A percentile compares a stretch with the other conserved stretches of the same genome.
Evolutionary conservation across 2,888 invertebrate genomes (phyloP).

Genomic region (Erebia ligea): DNA sequence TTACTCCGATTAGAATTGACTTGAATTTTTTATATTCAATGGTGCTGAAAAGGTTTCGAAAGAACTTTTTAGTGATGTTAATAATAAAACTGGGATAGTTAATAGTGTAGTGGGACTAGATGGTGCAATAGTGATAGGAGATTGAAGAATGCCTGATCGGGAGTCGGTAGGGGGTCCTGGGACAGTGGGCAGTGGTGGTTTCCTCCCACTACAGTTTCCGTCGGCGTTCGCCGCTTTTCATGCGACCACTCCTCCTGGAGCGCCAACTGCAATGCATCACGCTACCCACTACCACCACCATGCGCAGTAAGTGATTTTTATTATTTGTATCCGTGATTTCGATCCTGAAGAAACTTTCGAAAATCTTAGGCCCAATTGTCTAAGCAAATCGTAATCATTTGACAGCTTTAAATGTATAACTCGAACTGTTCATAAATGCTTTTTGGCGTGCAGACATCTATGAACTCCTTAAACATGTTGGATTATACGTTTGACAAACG

Average conservation of each 20-base stretch:
- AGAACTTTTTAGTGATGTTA: slow-evolving; percentile 38
- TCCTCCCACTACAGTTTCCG: slow-evolving; percentile 82
- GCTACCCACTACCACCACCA: slow-evolving; percentile 80
- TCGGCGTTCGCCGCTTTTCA: slow-evolving; percentile 85
- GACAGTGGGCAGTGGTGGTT: slow-evolving; percentile 81
- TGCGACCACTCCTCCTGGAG: slow-evolving; percentile 84
- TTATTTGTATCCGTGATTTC: not conserved
- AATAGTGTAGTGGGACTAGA: slow-evolving; percentile 50
- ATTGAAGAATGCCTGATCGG: slow-evolving; percentile 80
- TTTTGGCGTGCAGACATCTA: too few relatives aligned
- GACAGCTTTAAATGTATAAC: too few relatives aligned
- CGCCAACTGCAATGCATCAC: slow-evolving; percentile 83
- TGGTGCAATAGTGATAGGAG: slow-evolving; percentile 62
- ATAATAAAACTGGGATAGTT: slow-evolving; percentile 33
- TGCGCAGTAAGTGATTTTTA: slow-evolving; percentile 70
- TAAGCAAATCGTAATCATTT: too few relatives aligned
- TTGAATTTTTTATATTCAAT: slow-evolving; percentile 53
- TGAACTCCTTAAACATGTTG: too few relatives aligned
- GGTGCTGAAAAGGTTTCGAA: slow-evolving; percentile 43
- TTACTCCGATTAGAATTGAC: slow-evolving; percentile 69
- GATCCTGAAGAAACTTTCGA: too few relatives aligned
- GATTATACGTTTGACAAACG: too few relatives aligned
- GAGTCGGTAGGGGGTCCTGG: slow-evolving; percentile 81
- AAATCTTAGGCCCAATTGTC: too few relatives aligned
- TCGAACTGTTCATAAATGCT: too few relatives aligned